Evolutionary conservation across 1,140 invertebrate genomes (phyloP), one percentile per base, ranked within the genome.

Genomic region (Brachionus sp.): DNA sequence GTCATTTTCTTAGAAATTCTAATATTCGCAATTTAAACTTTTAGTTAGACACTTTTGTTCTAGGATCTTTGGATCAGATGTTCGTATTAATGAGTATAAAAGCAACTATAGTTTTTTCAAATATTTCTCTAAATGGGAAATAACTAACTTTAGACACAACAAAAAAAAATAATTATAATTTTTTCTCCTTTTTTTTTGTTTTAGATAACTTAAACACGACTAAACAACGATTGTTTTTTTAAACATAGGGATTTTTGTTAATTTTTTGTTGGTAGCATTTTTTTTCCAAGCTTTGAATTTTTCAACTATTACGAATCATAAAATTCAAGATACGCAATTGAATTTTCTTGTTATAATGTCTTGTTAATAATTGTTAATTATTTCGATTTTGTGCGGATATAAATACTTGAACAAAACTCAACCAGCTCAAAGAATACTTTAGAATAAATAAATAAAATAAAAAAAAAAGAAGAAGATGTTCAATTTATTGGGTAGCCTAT

Each of bases 281-380:
- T 70, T 37, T 33, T 37, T 9, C 37, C 66, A 70, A 70, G n/a
- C 37, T 70, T 7, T 33, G 33, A 33, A 37, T 70, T 5, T 70
- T 70, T 37, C 33, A 70, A 70, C 16, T 70, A 39, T 70, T 39
- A 70, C 66, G 66, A 70, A 39, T 57, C 50, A 57, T 9, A 16
- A 37, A 70, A 70, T 70, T 70, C 66, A 37, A 70, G 16, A 70
- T 39, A 70, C 66, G 66, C 66, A 70, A 70, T 70, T 70, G 25
- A 66, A 66, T 39, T 70, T 70, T 70, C 62, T 70, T 70, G 66
- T 70, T 70, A 70, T 70, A 70, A 70, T 70, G 66, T 70, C 66
- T 70, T 70, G 66, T 70, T 70, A 39, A 70, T 70, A 37, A 37
- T 37, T 37, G 35, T 70, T 70, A 70, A 70, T 70, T 37, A 70